phyloP scores from a whole-genome alignment of 2,113 vertebrate species.

The Lagenorhynchus albirostris region DNA sequence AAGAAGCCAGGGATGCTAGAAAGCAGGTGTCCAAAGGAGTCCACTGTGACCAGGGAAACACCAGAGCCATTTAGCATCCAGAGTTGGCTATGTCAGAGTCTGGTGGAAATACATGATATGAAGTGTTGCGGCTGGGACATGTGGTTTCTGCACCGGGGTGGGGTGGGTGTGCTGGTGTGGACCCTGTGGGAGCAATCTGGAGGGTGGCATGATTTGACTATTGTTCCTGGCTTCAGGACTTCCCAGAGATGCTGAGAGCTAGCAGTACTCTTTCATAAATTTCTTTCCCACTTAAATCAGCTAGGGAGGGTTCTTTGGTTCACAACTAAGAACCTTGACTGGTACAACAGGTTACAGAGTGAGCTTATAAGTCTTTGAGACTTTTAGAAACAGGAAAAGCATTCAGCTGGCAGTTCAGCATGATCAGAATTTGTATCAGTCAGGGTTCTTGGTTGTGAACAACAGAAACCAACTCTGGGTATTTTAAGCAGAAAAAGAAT shows the following conservation, averaged over 20 bases:
- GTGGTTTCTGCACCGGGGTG: background rate
- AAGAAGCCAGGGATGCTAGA: background rate
- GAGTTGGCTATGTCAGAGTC: background rate
- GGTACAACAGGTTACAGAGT: conserved; percentile 4
- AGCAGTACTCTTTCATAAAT: background rate
- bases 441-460: background rate
- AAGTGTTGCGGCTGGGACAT: background rate
- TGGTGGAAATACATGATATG: background rate
- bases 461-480: background rate
- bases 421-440: conserved; percentile 29
- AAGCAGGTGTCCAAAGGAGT: background rate
- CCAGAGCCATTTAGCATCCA: background rate
- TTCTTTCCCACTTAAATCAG: conserved; percentile 1
- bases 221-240: background rate
- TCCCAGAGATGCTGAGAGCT: background rate
- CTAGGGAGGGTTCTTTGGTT: conserved; percentile 31
- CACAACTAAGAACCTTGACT: conserved; percentile 21
- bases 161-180: background rate
- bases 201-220: background rate
- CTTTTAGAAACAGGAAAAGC: conserved; percentile 42
- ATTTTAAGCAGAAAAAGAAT: conserved; percentile 24
- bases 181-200: background rate
- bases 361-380: background rate
- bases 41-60: background rate
- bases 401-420: conserved; percentile 16